These are phyloP conservation scores for Varanus komodoensis DNA, from an alignment of 2,113 vertebrate genomes.

Conservation along the genomic window DNA sequence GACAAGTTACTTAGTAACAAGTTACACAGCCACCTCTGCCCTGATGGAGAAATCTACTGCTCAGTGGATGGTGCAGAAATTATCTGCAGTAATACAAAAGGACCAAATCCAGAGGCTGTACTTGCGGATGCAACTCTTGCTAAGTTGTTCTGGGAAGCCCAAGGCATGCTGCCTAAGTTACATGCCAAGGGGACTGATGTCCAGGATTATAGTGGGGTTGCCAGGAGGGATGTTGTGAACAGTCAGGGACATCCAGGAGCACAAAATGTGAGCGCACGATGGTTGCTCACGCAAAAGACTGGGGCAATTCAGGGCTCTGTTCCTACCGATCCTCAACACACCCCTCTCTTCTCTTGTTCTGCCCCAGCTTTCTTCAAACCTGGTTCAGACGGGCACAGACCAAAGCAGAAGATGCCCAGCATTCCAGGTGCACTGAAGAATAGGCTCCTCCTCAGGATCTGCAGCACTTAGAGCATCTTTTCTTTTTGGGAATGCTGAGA, in stretches of 20 bases:
- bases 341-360: too few relatives aligned
- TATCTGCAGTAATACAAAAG: background rate
- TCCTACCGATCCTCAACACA: background rate
- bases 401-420: background rate
- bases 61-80: background rate
- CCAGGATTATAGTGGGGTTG: background rate
- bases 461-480: background rate
- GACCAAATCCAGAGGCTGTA: background rate
- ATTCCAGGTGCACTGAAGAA: background rate
- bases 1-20: background rate
- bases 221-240: background rate
- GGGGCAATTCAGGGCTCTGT: background rate
- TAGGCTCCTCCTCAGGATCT: background rate
- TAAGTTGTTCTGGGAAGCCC: background rate
- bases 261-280: background rate
- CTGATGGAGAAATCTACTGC: too few relatives aligned
- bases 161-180: background rate
- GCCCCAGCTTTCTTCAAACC: background rate
- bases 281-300: background rate
- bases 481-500: background rate
- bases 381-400: too few relatives aligned
- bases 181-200: background rate
- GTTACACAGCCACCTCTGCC: constrained; percentile 5
- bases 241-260: too few relatives aligned
- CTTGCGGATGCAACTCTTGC: background rate